Conservation (phyloP, 2,888 invertebrate genomes). For the Taenaris catops region DNA sequence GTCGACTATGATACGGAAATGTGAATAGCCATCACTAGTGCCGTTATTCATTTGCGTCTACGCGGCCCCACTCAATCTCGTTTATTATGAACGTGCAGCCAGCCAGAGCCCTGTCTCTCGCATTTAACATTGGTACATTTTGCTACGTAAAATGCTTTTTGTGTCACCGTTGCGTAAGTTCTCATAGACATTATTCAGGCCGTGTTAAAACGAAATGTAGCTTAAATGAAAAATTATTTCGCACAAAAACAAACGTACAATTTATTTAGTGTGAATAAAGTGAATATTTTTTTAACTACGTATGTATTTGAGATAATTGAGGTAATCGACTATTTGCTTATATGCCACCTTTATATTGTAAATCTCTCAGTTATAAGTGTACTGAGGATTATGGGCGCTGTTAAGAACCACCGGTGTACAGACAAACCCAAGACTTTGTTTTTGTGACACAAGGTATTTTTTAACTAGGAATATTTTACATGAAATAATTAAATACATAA, state of each 20-base stretch:
- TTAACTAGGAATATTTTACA: too few relatives aligned
- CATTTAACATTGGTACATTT: slow-evolving; percentile 66
- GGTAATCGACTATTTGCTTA: too few relatives aligned
- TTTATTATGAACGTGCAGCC: slow-evolving; percentile 70
- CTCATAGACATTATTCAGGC: slow-evolving; percentile 26
- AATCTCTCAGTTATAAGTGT: too few relatives aligned
- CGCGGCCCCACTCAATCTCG: slow-evolving; percentile 71
- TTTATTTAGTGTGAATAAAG: slow-evolving; percentile 4
- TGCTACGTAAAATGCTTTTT: slow-evolving; percentile 50
- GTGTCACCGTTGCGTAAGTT: slow-evolving; percentile 45
- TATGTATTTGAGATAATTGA: too few relatives aligned
- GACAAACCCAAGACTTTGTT: too few relatives aligned
- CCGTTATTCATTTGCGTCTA: slow-evolving; percentile 72
- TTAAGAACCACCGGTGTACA: too few relatives aligned
- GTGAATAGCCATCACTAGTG: slow-evolving; percentile 36
- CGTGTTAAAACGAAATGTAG: slow-evolving; percentile 17
- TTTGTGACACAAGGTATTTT: too few relatives aligned
- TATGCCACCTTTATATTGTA: too few relatives aligned
- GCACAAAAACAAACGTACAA: slow-evolving; percentile 7
- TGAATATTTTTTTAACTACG: neutral
- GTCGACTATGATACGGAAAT: too few relatives aligned
- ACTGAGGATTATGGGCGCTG: too few relatives aligned
- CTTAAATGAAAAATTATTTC: slow-evolving; percentile 14
- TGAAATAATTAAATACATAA: too few relatives aligned
- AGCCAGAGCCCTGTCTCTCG: slow-evolving; percentile 43